phyloP scores from a whole-genome alignment of 2,888 invertebrate species.

The Scelioninae gen. 1 region DNA sequence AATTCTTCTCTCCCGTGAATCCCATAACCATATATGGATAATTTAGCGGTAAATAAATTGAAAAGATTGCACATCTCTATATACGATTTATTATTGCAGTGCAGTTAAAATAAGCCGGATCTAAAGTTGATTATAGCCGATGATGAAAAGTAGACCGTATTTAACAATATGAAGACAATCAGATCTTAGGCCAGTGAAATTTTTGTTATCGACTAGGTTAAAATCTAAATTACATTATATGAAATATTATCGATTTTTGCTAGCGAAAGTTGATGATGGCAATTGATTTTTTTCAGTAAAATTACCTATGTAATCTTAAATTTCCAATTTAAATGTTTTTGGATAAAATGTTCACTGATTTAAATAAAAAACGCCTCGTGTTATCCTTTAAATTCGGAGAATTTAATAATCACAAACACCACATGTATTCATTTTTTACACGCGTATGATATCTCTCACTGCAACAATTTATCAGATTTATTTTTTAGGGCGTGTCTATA shows the following conservation, averaged over 20 bases:
- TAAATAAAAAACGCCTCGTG: no score
- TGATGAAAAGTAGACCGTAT: constrained; percentile 25
- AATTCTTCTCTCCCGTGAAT: constrained; percentile 5
- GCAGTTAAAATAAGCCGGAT: constrained; percentile 18
- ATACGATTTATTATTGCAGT: constrained; percentile 5
- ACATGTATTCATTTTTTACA: no score
- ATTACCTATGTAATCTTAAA: no score
- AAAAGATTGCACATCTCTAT: constrained; percentile 15
- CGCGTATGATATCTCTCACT: no score
- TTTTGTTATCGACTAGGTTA: constrained; percentile 5
- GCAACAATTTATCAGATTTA: no score
- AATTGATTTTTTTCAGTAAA: constrained; percentile 11
- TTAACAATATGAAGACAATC: constrained; percentile 1
- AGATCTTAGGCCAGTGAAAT: neutral
- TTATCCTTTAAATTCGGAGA: no score
- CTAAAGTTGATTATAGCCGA: constrained; percentile 4
- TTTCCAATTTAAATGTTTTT: no score
- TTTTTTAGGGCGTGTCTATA: no score
- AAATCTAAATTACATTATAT: constrained; percentile 4
- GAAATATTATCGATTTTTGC: constrained; percentile 14
- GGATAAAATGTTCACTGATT: no score
- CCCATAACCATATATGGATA: constrained; percentile 3
- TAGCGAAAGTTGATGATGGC: constrained; percentile 4
- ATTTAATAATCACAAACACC: no score
- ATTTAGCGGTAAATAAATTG: constrained; percentile 9